These are phyloP conservation scores for Martes martes DNA, from an alignment of 2,113 vertebrate genomes.

Conservation along the genomic window DNA sequence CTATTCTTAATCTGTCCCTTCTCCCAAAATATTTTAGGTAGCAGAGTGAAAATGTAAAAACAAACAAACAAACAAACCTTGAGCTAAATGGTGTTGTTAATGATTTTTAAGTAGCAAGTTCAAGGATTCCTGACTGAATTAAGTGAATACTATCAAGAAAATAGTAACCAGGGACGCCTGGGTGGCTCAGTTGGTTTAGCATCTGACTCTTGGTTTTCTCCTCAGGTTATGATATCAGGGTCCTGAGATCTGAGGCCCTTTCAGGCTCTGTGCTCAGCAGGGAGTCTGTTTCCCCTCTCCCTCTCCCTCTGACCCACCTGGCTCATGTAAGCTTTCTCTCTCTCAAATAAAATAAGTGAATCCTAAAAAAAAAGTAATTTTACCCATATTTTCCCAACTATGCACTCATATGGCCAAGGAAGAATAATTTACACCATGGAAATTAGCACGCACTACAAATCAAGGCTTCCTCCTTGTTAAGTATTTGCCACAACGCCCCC, in stretches of 20 bases:
- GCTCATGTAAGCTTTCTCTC: neutral
- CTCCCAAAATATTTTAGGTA: slow-evolving; percentile 7
- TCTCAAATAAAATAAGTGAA: neutral
- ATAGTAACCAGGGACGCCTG: neutral
- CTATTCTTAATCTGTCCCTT: neutral
- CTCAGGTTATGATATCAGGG: neutral
- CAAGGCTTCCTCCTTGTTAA: neutral
- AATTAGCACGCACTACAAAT: neutral
- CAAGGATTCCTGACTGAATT: neutral
- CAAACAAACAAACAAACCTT: neutral
- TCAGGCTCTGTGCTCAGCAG: neutral
- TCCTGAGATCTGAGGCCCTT: neutral
- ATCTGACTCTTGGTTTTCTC: neutral
- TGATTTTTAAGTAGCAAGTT: slow-evolving; percentile 16
- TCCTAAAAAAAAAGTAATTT: neutral
- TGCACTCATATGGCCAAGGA: neutral
- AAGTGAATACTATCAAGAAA: neutral
- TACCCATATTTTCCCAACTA: neutral
- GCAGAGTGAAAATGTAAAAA: neutral
- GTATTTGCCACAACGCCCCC: neutral
- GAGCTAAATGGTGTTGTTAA: neutral
- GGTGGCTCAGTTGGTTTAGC: neutral
- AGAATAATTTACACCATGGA: neutral
- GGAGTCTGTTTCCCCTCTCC: neutral
- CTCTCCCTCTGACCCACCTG: neutral